Conservation (phyloP, 1,140 invertebrate species). For the Wasmannia auropunctata region DNA sequence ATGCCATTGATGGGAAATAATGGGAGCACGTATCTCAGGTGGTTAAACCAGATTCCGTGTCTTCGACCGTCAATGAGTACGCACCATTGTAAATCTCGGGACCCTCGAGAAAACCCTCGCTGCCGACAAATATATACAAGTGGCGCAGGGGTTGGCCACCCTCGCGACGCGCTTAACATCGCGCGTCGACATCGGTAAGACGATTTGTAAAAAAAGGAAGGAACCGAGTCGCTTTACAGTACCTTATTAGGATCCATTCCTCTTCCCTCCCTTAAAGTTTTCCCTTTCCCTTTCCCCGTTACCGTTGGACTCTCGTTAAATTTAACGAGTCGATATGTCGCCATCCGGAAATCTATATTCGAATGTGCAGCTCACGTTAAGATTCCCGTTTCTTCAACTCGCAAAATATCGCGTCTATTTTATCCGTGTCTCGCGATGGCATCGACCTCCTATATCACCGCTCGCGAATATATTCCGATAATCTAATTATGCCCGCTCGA, state of each 20-base stretch:
- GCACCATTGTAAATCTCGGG: constrained; percentile 42
- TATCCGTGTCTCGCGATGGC: constrained; percentile 37
- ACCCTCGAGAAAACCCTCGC: constrained; percentile 55
- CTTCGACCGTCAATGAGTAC: background rate
- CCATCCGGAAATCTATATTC: constrained; percentile 9
- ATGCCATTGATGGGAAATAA: background rate
- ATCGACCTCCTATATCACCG: constrained; percentile 11
- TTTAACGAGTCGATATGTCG: background rate
- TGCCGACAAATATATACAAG: constrained; percentile 77
- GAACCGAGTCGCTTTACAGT: constrained; percentile 13
- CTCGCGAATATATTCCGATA: constrained; percentile 36
- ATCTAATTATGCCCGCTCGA: constrained; percentile 28
- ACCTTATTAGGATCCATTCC: constrained; percentile 16
- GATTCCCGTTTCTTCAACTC: constrained; percentile 5
- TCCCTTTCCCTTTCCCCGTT: background rate
- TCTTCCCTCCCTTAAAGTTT: background rate
- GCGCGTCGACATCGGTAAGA: constrained; percentile 5
- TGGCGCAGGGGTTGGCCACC: constrained; percentile 56
- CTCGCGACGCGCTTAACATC: constrained; percentile 16
- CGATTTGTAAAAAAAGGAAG: constrained; percentile 51
- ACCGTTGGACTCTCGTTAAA: background rate
- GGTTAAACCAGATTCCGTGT: background rate
- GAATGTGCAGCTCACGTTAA: background rate
- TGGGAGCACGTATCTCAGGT: background rate
- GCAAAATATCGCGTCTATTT: constrained; percentile 38